phyloP scores from a whole-genome alignment of 2,888 invertebrate genomes.

The Lasius fuliginosus region DNA sequence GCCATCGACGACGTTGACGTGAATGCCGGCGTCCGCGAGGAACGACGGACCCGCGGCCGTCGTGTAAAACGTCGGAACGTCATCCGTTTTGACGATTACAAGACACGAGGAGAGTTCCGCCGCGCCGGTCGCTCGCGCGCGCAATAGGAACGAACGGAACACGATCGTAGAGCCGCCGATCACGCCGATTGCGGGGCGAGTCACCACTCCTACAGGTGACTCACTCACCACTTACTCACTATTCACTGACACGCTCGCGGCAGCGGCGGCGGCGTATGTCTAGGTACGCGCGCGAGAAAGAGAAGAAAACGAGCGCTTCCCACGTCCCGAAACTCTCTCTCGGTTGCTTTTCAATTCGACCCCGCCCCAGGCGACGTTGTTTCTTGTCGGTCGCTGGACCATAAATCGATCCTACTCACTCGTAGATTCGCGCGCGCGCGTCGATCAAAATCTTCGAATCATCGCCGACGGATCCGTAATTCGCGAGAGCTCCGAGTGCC shows the following conservation, averaged over 20 bases:
- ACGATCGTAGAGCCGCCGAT: slow-evolving; percentile 72
- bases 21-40: slow-evolving; percentile 44
- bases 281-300: slow-evolving; percentile 33
- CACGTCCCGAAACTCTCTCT: slow-evolving; percentile 77
- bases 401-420: slow-evolving; percentile 75
- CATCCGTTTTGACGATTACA: slow-evolving; percentile 76
- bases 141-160: slow-evolving; percentile 69
- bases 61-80: slow-evolving; percentile 80
- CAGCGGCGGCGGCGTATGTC: background rate
- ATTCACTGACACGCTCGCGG: slow-evolving; percentile 58
- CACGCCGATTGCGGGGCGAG: slow-evolving; percentile 73
- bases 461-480: slow-evolving; percentile 36
- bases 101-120: slow-evolving; percentile 63
- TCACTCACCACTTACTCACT: slow-evolving; percentile 76
- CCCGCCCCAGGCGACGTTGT: slow-evolving; percentile 75
- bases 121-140: slow-evolving; percentile 46
- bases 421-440: slow-evolving; percentile 51
- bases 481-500: slow-evolving; percentile 31
- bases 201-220: slow-evolving; percentile 76
- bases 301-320: slow-evolving; percentile 72
- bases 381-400: slow-evolving; percentile 69
- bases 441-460: slow-evolving; percentile 52
- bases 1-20: slow-evolving; percentile 55
- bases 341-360: slow-evolving; percentile 75
- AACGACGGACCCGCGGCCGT: slow-evolving; percentile 69